These are phyloP conservation scores for Trissolcus brochymenae DNA, from an alignment of 2,888 invertebrate genomes.

Conservation along the genomic window DNA sequence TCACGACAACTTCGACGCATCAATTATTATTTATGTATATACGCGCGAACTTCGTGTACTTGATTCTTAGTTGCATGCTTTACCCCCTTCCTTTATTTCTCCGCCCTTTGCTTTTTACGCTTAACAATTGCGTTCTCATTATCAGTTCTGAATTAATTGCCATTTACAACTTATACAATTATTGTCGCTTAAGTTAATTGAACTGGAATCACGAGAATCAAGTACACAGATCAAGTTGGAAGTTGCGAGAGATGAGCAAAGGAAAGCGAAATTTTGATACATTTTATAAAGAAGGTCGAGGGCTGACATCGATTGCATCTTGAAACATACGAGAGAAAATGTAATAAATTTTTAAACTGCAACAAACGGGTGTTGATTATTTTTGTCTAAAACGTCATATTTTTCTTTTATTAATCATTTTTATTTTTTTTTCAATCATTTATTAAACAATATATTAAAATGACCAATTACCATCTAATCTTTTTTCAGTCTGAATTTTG, in stretches of 20 bases:
- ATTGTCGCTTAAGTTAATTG: conserved; percentile 32
- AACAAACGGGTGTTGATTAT: conserved; percentile 8
- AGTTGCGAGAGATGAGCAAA: conserved; percentile 33
- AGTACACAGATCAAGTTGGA: conserved; percentile 53
- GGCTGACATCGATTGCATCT: conserved; percentile 64
- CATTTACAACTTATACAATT: conserved; percentile 22
- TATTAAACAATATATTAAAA: neutral
- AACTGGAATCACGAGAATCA: conserved; percentile 56
- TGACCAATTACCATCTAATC: no score
- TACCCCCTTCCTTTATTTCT: conserved; percentile 18
- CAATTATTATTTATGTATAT: conserved; percentile 63
- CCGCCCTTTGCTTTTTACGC: conserved; percentile 8
- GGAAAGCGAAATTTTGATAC: conserved; percentile 70
- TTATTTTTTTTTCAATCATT: neutral
- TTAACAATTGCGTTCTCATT: neutral
- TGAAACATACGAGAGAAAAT: conserved; percentile 65
- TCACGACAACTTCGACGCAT: neutral
- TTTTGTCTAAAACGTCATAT: neutral
- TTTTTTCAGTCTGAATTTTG: conserved; percentile 35
- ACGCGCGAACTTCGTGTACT: conserved; percentile 60
- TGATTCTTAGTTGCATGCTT: conserved; percentile 57
- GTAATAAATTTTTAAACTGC: conserved; percentile 64
- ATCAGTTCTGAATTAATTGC: conserved; percentile 19
- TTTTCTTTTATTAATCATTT: neutral
- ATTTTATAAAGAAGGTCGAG: conserved; percentile 72